Percentiles rank a stretch among this genome's conserved stretches.
Evolutionary conservation across 2,888 invertebrate species (phyloP).

Genomic region (Isotomurus palustris): DNA sequence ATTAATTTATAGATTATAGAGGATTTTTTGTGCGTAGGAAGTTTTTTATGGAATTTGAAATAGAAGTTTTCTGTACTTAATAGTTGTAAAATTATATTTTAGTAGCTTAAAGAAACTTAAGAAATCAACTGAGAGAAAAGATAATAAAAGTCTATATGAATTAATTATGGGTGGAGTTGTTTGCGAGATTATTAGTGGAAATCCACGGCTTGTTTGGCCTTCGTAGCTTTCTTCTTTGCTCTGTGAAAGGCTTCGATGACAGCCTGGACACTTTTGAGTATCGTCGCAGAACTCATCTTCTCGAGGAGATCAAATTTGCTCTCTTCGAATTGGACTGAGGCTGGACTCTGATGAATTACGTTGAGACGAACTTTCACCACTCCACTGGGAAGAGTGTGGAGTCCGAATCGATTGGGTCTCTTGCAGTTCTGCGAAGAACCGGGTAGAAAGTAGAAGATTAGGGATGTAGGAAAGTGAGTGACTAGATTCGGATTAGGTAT

Average conservation of each 20-base stretch:
- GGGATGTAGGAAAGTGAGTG: neutral
- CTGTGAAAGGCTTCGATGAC: conserved; percentile 45
- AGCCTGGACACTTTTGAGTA: conserved; percentile 42
- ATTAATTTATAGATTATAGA: no score
- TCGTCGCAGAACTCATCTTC: conserved; percentile 44
- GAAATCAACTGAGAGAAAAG: neutral
- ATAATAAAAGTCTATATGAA: no score
- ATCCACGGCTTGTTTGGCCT: no score
- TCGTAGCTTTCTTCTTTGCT: conserved; percentile 36
- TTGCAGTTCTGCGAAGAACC: conserved; percentile 24
- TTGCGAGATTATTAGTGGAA: no score
- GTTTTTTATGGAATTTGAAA: no score
- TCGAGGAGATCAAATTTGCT: conserved; percentile 35
- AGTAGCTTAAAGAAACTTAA: neutral
- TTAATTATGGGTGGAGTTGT: no score
- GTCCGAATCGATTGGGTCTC: conserved; percentile 38
- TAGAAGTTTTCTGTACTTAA: neutral
- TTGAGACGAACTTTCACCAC: conserved; percentile 34
- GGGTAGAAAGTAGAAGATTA: neutral
- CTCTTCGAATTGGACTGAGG: conserved; percentile 9
- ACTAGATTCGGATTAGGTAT: no score
- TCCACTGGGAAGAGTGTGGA: conserved; percentile 40
- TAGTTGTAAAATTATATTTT: neutral
- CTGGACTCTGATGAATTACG: conserved; percentile 34
- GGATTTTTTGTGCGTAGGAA: no score